Evolutionary conservation across 2,113 vertebrate genomes (phyloP).

Genomic region (Phylloscopus whistleri): DNA sequence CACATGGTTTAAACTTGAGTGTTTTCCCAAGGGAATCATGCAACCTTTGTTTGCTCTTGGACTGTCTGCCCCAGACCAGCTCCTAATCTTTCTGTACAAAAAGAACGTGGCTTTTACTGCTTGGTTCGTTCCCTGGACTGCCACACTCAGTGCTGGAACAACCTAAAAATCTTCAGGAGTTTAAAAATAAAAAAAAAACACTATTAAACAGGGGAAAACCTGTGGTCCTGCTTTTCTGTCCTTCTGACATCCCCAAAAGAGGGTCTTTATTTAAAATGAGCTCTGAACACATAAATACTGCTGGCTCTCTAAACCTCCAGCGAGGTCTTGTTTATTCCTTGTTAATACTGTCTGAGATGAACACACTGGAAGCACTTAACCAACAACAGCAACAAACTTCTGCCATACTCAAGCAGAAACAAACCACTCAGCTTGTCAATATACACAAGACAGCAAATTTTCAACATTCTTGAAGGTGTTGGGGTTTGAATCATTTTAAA

Average conservation of each 20-base stretch:
- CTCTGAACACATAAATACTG: background rate
- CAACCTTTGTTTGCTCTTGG: slow-evolving; percentile 5
- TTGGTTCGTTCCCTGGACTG: background rate
- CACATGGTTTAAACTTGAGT: background rate
- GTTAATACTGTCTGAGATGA: background rate
- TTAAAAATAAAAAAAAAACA: background rate
- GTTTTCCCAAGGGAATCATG: background rate
- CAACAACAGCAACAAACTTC: slow-evolving; percentile 3
- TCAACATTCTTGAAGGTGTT: background rate
- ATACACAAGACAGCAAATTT: background rate
- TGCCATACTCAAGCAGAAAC: background rate
- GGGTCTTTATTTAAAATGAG: background rate
- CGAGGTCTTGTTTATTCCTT: slow-evolving; percentile 17
- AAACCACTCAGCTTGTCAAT: background rate
- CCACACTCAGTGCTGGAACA: background rate
- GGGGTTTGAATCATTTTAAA: background rate
- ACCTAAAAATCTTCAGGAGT: background rate
- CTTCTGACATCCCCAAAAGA: background rate
- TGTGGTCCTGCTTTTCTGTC: background rate
- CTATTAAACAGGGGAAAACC: background rate
- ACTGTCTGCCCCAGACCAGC: background rate
- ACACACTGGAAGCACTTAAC: slow-evolving; percentile 7
- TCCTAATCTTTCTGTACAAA: background rate
- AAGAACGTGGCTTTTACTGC: background rate
- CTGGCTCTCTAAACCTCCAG: background rate